Evolutionary conservation across 2,888 invertebrate genomes (phyloP).

Genomic region (Pyrocoelia pectoralis): DNA sequence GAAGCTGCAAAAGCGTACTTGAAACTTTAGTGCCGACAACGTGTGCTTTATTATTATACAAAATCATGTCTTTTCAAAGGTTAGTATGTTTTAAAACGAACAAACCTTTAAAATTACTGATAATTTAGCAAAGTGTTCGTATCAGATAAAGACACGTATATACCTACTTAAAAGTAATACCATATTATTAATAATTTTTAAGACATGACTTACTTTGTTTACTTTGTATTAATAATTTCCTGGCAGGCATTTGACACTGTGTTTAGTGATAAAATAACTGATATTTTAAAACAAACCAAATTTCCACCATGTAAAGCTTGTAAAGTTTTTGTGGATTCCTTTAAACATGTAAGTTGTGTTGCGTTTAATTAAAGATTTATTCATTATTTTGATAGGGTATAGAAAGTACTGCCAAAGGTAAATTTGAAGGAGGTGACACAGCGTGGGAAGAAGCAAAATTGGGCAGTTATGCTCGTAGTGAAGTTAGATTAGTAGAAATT

Average conservation of each 20-base stretch:
- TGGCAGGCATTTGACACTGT: background rate
- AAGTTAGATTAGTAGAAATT: slow-evolving; percentile 89
- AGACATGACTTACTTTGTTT: background rate
- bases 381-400: slow-evolving; percentile 67
- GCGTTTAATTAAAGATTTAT: background rate
- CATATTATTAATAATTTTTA: background rate
- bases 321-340: slow-evolving; percentile 76
- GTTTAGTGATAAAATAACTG: slow-evolving; percentile 20
- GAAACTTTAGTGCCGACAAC: too few relatives aligned
- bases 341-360: slow-evolving; percentile 63
- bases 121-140: background rate
- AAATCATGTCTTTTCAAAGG: slow-evolving; percentile 16
- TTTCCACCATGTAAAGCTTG: slow-evolving; percentile 84
- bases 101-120: background rate
- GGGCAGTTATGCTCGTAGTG: slow-evolving; percentile 83
- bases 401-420: slow-evolving; percentile 82
- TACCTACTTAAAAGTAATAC: too few relatives aligned
- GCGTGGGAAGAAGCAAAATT: slow-evolving; percentile 93
- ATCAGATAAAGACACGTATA: background rate
- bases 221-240: background rate
- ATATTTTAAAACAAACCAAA: slow-evolving; percentile 53
- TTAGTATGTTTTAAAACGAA: background rate
- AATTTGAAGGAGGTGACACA: slow-evolving; percentile 92
- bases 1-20: too few relatives aligned
- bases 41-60: background rate